Conservation (phyloP, 2,888 invertebrate genomes). For the Brachypalpus laphriformis region DNA sequence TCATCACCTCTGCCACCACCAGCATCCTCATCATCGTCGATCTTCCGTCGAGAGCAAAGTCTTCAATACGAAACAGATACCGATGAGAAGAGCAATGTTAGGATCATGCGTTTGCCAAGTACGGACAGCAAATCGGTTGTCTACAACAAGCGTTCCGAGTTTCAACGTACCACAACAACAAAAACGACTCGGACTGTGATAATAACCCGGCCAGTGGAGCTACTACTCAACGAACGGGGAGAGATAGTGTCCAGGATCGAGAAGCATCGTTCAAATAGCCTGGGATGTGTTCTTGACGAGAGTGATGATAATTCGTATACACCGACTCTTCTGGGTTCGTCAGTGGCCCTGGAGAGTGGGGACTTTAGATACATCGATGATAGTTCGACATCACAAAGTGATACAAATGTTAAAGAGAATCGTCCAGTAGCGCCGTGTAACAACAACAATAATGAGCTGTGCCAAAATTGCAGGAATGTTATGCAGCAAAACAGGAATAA, state of each 20-base stretch:
- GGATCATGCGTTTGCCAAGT: conserved; percentile 76
- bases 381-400: conserved; percentile 80
- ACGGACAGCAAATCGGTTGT: conserved; percentile 64
- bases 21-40: conserved; percentile 73
- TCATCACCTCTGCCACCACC: conserved; percentile 74
- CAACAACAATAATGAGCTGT: conserved; percentile 77
- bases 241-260: conserved; percentile 78
- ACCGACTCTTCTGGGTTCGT: conserved; percentile 56
- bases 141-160: conserved; percentile 78
- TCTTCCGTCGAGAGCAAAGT: conserved; percentile 75
- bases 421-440: conserved; percentile 61
- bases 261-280: conserved; percentile 80
- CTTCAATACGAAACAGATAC: conserved; percentile 77
- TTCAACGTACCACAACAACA: conserved; percentile 78
- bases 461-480: conserved; percentile 80
- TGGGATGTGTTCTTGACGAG: conserved; percentile 80
- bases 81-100: conserved; percentile 77
- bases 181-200: conserved; percentile 80
- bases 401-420: conserved; percentile 76
- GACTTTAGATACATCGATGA: conserved; percentile 81
- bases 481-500: conserved; percentile 80
- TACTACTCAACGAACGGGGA: conserved; percentile 79
- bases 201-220: conserved; percentile 78
- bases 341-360: conserved; percentile 72
- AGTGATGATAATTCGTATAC: conserved; percentile 57